Evolutionary conservation across 2,888 invertebrate genomes (phyloP), one percentile per base, ranked within the genome.

Genomic region (Scaptodrosophila latifasciaeformis): DNA sequence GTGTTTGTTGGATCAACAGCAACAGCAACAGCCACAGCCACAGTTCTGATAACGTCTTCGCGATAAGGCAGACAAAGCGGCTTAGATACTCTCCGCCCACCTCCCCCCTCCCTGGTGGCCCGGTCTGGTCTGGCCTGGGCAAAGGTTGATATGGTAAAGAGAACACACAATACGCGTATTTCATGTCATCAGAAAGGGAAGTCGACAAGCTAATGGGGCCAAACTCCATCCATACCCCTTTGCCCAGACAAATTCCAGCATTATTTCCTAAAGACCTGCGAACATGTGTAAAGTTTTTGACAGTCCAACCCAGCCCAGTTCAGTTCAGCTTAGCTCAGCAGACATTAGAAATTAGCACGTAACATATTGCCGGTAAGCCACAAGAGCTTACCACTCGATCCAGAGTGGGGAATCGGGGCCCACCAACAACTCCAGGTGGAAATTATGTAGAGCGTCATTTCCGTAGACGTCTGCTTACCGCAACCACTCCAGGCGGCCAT

Each of bases 261-360:
- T 24, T 24, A 24, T 24, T 7, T 24, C 7, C 24, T 24, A 9
- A 13, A 13, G 10, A 13, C 37, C 13, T 18, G 10, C 2, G 7
- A 4, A 10, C 12, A 21, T n/a, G 12, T 19, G 40, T 40, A 40
- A 40, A 40, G 40, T 40, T 40, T 40, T 40, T 40, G 40, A 21
- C 19, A 39, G 40, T 9, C 15, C 21, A 3, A 31, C n/a, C n/a
- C 40, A 19, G 17, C 21, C n/a, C n/a, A n/a, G n/a, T n/a, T n/a
- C n/a, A n/a, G n/a, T n/a, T n/a, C n/a, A n/a, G n/a, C n/a, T n/a
- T n/a, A n/a, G n/a, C n/a, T n/a, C 40, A 10, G 19, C 18, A 40
- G 21, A 17, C 21, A 40, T 40, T 40, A 40, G 17, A 40, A 40
- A 40, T 40, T 40, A 40, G 40, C 40, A 40, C 40, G 40, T 40